A percentile compares a stretch with the other conserved stretches of the same genome.
Conservation (phyloP, 2,797 vertebrate species). For the Poecilia wingei region DNA sequence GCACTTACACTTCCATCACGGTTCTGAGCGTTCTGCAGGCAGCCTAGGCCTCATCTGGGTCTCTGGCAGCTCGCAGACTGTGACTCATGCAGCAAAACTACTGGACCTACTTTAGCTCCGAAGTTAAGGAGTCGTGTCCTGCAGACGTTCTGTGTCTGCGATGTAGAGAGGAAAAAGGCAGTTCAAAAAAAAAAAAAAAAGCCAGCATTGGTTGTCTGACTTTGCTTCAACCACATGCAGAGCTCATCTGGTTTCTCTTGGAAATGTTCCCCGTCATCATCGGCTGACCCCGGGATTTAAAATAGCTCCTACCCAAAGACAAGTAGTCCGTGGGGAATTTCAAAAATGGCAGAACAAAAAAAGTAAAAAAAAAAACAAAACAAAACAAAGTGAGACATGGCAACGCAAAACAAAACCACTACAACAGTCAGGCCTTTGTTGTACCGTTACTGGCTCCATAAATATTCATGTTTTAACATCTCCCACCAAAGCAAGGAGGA, state of each 20-base stretch:
- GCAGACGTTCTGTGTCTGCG: slow-evolving; percentile 44
- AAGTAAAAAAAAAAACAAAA: neutral
- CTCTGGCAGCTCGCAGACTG: slow-evolving; percentile 38
- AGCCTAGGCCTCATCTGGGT: slow-evolving; percentile 45
- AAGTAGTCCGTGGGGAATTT: slow-evolving; percentile 59
- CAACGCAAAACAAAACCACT: slow-evolving; percentile 35
- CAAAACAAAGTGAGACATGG: slow-evolving; percentile 38
- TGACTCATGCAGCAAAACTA: slow-evolving; percentile 53
- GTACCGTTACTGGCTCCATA: slow-evolving; percentile 23
- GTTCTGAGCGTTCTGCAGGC: slow-evolving; percentile 47
- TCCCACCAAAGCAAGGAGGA: slow-evolving; percentile 11
- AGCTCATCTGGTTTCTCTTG: slow-evolving; percentile 60
- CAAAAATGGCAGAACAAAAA: slow-evolving; percentile 39
- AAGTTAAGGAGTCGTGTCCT: slow-evolving; percentile 47
- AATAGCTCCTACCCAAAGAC: slow-evolving; percentile 65
- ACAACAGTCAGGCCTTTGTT: slow-evolving; percentile 26
- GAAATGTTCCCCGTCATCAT: slow-evolving; percentile 58
- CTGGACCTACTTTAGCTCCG: slow-evolving; percentile 54
- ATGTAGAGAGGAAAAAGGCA: slow-evolving; percentile 53
- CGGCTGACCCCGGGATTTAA: slow-evolving; percentile 60
- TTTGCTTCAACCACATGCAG: slow-evolving; percentile 64
- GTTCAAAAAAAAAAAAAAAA: slow-evolving; percentile 48
- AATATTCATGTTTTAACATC: slow-evolving; percentile 12
- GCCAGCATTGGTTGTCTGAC: slow-evolving; percentile 68
- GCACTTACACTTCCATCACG: slow-evolving; percentile 35